These are phyloP conservation scores for Pseudomyrmex flavicornis DNA, from an alignment of 1,140 invertebrate species.

Conservation along the genomic window DNA sequence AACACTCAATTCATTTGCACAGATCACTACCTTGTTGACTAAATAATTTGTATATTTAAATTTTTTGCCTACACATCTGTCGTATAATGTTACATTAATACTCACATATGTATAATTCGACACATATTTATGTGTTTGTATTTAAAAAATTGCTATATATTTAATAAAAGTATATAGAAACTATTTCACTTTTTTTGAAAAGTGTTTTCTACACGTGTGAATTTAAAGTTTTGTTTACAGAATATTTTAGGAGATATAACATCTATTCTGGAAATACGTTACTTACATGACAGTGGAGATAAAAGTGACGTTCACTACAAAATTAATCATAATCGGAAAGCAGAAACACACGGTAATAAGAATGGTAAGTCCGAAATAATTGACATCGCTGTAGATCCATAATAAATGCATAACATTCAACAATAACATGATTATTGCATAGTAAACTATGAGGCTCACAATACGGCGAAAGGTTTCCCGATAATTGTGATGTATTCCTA, in stretches of 20 bases:
- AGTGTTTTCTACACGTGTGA: no score
- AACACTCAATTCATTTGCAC: neutral
- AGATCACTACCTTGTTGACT: neutral
- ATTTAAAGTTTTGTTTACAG: neutral
- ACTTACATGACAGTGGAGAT: conserved; percentile 22
- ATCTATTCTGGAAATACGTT: neutral
- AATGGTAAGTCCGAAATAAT: neutral
- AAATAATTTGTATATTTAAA: conserved; percentile 14
- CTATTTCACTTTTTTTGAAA: neutral
- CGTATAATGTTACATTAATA: neutral
- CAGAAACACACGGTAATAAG: neutral
- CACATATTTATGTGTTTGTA: neutral
- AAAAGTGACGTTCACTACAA: conserved; percentile 17
- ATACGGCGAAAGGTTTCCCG: neutral
- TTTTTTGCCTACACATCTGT: neutral
- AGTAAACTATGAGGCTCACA: neutral
- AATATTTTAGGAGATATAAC: neutral
- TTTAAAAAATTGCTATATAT: neutral
- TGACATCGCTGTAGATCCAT: neutral
- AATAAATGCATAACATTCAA: neutral
- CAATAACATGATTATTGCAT: neutral
- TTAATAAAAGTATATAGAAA: neutral
- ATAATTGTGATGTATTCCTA: conserved; percentile 25
- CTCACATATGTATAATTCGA: neutral
- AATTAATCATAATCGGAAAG: conserved; percentile 29